Evolutionary conservation across 2,888 invertebrate genomes (phyloP), one percentile per base, ranked within the genome.

Genomic region (Paralinhomoeus sp.): DNA sequence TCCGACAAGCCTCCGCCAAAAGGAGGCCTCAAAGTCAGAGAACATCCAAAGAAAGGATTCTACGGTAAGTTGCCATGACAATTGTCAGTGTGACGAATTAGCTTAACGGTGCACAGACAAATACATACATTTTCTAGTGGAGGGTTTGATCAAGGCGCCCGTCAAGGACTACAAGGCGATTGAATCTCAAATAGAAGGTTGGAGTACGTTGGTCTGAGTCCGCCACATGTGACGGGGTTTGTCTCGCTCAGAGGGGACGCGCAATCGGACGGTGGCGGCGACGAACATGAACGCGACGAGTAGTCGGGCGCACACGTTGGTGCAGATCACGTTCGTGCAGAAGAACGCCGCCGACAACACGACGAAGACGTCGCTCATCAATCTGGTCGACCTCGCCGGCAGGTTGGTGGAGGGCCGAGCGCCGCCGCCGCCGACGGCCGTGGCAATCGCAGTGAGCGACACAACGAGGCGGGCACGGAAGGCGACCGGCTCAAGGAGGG

Each of bases 271-370:
- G 27, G 68, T 72, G 33, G 71, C 70, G 7, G 64, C 71, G 9
- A 72, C 72, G 18, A 69, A 70, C 51, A 71, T 72, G 70, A 72
- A 72, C 56, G 70, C 69, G 31, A 71, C 70, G 3, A 70, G 70
- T 56, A 66, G 51, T 34, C 43, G 55, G 51, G 70, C 71, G 35
- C 71, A 72, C 58, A 72, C 72, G 12, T 70, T 72, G 47, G 68
- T 72, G 33, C 64, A 66, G 38, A 67, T 72, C 47, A 64, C 61
- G 24, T 66, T 73, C 51, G 58, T 64, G 33, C 72, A 72, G 59
- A 71, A 69, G 49, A 58, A 60, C 23, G 7, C n/a, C n/a, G 2
- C 21, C 5, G 38, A 27, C 23, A 47, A 69, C 45, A 68, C 69
- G 21, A 66, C 68, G 3, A 58, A 57, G 27, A 42, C 54, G 56